phyloP scores from a whole-genome alignment of 2,888 invertebrate genomes.

The Drosophila stalkeri region DNA sequence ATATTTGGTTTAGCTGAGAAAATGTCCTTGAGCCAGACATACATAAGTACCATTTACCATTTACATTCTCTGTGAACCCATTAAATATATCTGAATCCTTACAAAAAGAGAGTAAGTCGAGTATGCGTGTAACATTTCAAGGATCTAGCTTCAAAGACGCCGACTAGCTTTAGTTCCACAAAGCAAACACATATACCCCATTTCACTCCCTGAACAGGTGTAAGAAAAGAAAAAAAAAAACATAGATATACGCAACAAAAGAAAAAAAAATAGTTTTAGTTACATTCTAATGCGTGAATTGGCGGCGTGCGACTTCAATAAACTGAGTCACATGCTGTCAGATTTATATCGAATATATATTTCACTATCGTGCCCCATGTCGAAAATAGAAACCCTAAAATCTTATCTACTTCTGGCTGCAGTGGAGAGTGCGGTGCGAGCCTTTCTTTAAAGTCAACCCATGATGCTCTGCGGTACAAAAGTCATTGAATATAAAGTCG shows the following conservation, averaged over 20 bases:
- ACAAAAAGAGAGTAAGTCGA: background rate
- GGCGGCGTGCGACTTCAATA: constrained; percentile 50
- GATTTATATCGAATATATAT: constrained; percentile 38
- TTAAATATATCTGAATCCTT: background rate
- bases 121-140: background rate
- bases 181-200: background rate
- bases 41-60: background rate
- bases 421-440: background rate
- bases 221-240: background rate
- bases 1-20: background rate
- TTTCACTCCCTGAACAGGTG: background rate
- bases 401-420: constrained; percentile 55
- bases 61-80: background rate
- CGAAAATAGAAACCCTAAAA: constrained; percentile 39
- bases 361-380: constrained; percentile 6
- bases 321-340: constrained; percentile 53
- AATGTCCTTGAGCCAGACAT: background rate
- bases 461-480: constrained; percentile 55
- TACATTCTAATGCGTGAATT: constrained; percentile 15
- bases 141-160: background rate
- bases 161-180: background rate
- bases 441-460: background rate
- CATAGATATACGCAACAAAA: background rate
- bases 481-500: constrained; percentile 57
- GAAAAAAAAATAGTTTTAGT: background rate